Evolutionary conservation across 2,797 vertebrate species (phyloP).

Genomic region (Platalea minor): DNA sequence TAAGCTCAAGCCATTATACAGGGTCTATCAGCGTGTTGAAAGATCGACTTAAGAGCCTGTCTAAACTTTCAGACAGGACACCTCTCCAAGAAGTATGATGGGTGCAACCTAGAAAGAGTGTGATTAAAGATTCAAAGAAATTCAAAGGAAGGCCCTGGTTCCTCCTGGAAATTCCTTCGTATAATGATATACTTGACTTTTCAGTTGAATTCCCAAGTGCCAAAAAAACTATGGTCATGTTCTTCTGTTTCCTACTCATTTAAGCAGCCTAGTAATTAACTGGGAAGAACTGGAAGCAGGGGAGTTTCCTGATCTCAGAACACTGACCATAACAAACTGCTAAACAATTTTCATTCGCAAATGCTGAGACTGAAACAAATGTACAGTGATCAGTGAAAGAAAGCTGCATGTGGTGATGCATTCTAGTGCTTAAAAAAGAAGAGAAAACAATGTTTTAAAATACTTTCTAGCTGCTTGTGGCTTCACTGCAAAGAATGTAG

Average conservation of each 20-base stretch:
- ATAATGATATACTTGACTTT: not conserved
- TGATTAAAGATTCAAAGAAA: not conserved
- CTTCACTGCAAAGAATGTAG: not conserved
- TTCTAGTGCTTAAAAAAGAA: not conserved
- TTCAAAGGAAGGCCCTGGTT: not conserved
- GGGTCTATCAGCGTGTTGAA: not conserved
- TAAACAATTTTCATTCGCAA: not conserved
- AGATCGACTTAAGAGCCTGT: not conserved
- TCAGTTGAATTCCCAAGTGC: not conserved
- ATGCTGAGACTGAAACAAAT: not conserved
- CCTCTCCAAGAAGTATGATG: not conserved
- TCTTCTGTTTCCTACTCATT: not conserved
- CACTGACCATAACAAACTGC: not conserved
- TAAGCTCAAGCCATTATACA: not conserved
- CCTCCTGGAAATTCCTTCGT: not conserved
- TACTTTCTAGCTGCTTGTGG: not conserved
- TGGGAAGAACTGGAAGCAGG: not conserved
- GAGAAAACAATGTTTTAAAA: not conserved
- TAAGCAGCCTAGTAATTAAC: not conserved
- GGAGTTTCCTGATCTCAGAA: not conserved
- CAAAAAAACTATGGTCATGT: not conserved
- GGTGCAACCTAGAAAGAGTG: fast-evolving
- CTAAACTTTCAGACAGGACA: not conserved
- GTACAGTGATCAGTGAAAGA: not conserved
- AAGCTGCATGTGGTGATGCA: not conserved